These are phyloP conservation scores for Cephus runcator DNA, from an alignment of 2,888 invertebrate species.

Conservation along the genomic window DNA sequence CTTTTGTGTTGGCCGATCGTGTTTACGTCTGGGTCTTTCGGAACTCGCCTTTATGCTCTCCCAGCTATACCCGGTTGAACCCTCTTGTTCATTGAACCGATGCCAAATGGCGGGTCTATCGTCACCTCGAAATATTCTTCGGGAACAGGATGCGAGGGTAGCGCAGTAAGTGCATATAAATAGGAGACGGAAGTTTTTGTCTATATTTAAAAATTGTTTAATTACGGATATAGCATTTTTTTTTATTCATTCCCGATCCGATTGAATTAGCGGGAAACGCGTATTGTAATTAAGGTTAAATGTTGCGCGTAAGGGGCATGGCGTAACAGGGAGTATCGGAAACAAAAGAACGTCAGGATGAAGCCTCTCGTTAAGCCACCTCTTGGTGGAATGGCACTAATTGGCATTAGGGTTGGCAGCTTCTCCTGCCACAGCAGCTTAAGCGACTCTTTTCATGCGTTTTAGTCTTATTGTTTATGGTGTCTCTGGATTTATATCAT, in stretches of 20 bases:
- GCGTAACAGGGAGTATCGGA: constrained; percentile 23
- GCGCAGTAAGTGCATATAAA: not conserved
- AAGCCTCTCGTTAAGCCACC: constrained; percentile 34
- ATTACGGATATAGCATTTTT: not conserved
- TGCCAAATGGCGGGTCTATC: not conserved
- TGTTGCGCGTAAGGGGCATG: not conserved
- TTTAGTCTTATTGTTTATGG: not conserved
- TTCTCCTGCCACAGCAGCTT: constrained; percentile 51
- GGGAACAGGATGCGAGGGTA: not conserved
- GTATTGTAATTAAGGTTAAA: constrained; percentile 21
- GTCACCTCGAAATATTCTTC: not conserved
- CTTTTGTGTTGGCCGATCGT: constrained; percentile 52
- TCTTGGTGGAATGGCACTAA: constrained; percentile 60
- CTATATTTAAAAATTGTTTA: not conserved
- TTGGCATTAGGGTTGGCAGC: constrained; percentile 64
- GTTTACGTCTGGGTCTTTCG: constrained; percentile 42
- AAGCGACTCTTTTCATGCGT: constrained; percentile 32
- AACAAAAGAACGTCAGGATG: constrained; percentile 31
- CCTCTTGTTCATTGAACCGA: not conserved
- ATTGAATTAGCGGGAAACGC: constrained; percentile 2
- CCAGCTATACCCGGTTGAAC: not conserved
- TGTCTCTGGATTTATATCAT: constrained; percentile 11
- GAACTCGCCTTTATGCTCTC: not conserved
- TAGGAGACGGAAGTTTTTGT: not conserved
- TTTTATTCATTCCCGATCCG: not conserved